Evolutionary conservation across 2,888 invertebrate species (phyloP), one percentile per base, ranked within the genome.

Genomic region (Lasius platythorax): DNA sequence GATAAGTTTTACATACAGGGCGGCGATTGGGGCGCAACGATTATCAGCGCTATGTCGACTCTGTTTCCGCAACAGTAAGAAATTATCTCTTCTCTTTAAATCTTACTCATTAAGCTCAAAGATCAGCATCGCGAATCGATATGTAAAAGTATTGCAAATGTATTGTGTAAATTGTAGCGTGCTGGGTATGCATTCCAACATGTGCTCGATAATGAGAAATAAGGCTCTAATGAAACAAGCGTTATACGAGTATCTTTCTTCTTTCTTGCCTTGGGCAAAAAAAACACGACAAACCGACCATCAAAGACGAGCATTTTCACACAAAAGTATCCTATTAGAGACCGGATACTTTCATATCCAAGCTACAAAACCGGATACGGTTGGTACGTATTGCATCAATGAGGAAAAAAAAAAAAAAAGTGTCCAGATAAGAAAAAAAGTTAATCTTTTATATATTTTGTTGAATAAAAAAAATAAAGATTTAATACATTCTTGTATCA

Each of bases 1-100:
- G 88, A 95, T 1, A 95, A 95, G 86, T 97, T 95, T 91, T 96
- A 96, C 89, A 93, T 95, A 0, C 96, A 97, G 91, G 97, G 97
- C 28, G 96, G 97, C 0, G 97, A 97, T 91, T 97, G 97, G 97
- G 97, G 97, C 5, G 88, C 95, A 9, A 0, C 95, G 0, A 95
- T 97, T 58, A 95, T 95, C 0, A 93, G 0, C 86, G 93, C 61
- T 93, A 58, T 97, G 90, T 95, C 96, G 6, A 92, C 93, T 28
- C 91, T 96, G 23, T 96, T 95, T 89, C 96, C 96, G 1, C 94
- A 94, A 78, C 91, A 91, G 95, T 95, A 76, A 46, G 46, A 46
- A n/a, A 64, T 43, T 40, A 23, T 75, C 6, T 18, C 1, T 23
- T 11, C 18, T 23, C 0, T 61, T 12, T 40, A 43, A 43, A 56